phyloP scores from a whole-genome alignment of 2,113 vertebrate genomes.

The Ariopsis seemanni region DNA sequence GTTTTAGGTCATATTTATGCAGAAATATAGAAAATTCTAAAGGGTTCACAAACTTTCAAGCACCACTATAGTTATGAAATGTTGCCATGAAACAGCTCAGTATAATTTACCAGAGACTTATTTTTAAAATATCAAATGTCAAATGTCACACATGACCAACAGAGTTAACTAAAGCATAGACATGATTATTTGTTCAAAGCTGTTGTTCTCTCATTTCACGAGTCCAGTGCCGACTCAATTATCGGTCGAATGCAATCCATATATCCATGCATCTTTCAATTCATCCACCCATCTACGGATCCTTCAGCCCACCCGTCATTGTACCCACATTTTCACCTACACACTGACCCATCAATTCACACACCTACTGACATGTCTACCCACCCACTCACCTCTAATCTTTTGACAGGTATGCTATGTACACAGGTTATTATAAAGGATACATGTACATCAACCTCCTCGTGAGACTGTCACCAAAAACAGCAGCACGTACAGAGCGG shows the following conservation, averaged over 20 bases:
- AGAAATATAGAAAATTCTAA: too few relatives aligned
- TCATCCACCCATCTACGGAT: not conserved
- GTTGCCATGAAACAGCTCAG: not conserved
- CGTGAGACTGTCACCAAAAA: not conserved
- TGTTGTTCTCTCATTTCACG: not conserved
- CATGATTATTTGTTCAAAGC: not conserved
- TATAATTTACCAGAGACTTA: not conserved
- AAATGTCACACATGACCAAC: not conserved
- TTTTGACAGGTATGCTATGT: not conserved
- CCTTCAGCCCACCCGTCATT: not conserved
- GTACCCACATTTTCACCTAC: not conserved
- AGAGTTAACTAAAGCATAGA: not conserved
- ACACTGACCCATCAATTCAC: not conserved
- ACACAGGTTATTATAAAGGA: too few relatives aligned
- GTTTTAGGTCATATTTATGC: too few relatives aligned
- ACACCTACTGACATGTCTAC: too few relatives aligned
- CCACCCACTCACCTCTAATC: not conserved
- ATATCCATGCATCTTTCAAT: not conserved
- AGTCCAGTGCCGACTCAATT: not conserved
- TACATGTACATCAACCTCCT: not conserved
- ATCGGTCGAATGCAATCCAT: not conserved
- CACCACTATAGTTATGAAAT: not conserved
- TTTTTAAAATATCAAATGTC: not conserved
- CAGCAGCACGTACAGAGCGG: not conserved
- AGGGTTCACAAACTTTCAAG: too few relatives aligned